Evolutionary conservation across 2,113 vertebrate species (phyloP).

Genomic region (Leptobrachium ailaonicum): DNA sequence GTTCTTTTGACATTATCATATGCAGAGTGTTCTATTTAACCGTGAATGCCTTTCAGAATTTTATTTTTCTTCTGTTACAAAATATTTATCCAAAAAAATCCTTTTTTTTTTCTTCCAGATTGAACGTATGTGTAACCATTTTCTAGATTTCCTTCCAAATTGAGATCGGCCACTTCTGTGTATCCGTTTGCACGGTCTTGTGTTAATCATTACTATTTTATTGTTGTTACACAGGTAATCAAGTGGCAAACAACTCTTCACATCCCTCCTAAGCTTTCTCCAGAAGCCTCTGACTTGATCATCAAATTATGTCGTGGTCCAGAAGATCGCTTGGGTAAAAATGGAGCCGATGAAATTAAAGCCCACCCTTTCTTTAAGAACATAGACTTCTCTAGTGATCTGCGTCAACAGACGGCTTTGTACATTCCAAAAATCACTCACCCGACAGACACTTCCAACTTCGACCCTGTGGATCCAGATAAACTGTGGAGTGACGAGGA

Average conservation of each 20-base stretch:
- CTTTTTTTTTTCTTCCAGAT: too few species aligned
- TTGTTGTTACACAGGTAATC: slow-evolving; percentile 82
- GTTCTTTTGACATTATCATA: too few species aligned
- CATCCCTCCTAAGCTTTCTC: slow-evolving; percentile 87
- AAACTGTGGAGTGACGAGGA: slow-evolving; percentile 90
- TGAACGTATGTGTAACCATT: too few species aligned
- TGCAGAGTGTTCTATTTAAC: too few species aligned
- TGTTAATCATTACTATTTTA: background rate
- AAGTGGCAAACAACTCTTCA: slow-evolving; percentile 94
- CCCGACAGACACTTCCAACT: slow-evolving; percentile 94
- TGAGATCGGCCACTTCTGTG: too few species aligned
- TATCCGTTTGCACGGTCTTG: too few species aligned
- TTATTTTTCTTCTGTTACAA: too few species aligned
- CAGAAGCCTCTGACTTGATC: slow-evolving; percentile 92
- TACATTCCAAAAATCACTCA: slow-evolving; percentile 95
- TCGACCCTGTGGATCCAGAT: slow-evolving; percentile 95
- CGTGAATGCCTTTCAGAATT: too few species aligned
- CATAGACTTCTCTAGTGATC: slow-evolving; percentile 91
- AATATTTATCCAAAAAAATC: too few species aligned
- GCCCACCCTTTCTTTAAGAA: slow-evolving; percentile 89
- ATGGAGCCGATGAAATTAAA: slow-evolving; percentile 94
- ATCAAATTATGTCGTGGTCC: slow-evolving; percentile 91
- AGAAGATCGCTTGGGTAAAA: slow-evolving; percentile 92
- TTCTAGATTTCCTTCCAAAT: too few species aligned
- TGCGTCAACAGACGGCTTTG: slow-evolving; percentile 85